Evolutionary conservation across 2,113 vertebrate genomes (phyloP).

Genomic region (Leucoraja erinaceus): DNA sequence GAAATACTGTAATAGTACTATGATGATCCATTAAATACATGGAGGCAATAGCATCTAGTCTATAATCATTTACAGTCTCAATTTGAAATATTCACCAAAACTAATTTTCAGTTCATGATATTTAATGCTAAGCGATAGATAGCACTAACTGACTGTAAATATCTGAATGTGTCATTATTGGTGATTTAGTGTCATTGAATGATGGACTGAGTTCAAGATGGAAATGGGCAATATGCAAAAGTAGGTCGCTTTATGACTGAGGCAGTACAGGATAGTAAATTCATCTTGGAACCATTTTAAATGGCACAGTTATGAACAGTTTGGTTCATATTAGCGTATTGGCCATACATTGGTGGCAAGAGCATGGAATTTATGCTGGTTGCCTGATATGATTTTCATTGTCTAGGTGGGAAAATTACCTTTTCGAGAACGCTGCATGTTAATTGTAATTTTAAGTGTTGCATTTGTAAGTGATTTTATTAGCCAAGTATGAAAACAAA

Average conservation of each 20-base stretch:
- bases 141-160: neutral
- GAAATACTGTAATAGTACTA: neutral
- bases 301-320: neutral
- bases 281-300: neutral
- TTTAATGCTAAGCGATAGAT: neutral
- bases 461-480: too few species aligned
- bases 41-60: neutral
- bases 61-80: neutral
- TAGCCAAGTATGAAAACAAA: too few species aligned
- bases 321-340: neutral
- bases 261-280: neutral
- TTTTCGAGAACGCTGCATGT: neutral
- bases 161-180: neutral
- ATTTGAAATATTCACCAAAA: neutral
- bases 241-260: neutral
- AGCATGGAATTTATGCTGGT: neutral
- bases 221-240: neutral
- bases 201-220: neutral
- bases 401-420: neutral
- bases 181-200: neutral
- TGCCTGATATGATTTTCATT: neutral
- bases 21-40: neutral
- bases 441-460: too few species aligned
- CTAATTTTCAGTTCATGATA: neutral
- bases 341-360: neutral